Evolutionary conservation across 2,888 invertebrate species (phyloP).

Genomic region (Oxytorus armatus): DNA sequence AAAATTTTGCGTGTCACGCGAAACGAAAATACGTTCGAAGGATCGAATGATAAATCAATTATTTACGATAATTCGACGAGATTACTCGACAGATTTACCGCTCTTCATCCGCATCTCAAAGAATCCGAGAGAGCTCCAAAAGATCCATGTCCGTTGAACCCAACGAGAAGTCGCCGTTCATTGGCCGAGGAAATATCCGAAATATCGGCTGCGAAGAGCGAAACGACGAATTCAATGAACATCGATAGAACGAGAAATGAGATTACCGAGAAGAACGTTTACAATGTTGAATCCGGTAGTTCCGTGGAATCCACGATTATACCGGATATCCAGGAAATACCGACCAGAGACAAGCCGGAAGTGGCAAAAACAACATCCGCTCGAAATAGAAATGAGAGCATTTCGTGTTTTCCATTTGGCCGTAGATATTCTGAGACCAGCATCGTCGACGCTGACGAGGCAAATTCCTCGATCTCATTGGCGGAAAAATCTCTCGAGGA

Average conservation of each 20-base stretch:
- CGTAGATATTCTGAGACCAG: conserved; percentile 37
- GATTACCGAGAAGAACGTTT: conserved; percentile 10
- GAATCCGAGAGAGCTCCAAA: conserved; percentile 69
- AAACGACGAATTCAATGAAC: neutral
- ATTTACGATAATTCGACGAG: conserved; percentile 29
- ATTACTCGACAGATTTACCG: conserved; percentile 63
- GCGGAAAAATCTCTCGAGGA: conserved; percentile 15
- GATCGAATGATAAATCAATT: conserved; percentile 8
- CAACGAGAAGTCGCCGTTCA: conserved; percentile 60
- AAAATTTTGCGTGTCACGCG: conserved; percentile 61
- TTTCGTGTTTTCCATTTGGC: conserved; percentile 62
- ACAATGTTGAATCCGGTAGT: conserved; percentile 6
- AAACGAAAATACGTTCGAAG: conserved; percentile 40
- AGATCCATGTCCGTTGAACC: conserved; percentile 66
- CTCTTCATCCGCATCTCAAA: conserved; percentile 69
- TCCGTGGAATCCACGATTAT: conserved; percentile 33
- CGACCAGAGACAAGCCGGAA: conserved; percentile 51
- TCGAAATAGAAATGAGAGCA: conserved; percentile 36
- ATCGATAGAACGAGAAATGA: conserved; percentile 9
- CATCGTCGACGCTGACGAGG: conserved; percentile 14
- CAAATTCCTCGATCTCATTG: conserved; percentile 6
- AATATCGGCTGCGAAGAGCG: conserved; percentile 56
- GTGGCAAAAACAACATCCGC: neutral
- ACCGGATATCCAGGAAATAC: conserved; percentile 42
- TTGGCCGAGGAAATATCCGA: conserved; percentile 71